Base-by-base conservation (phyloP, 2,113 vertebrate species). In the Vireo altiloquus region DNA sequence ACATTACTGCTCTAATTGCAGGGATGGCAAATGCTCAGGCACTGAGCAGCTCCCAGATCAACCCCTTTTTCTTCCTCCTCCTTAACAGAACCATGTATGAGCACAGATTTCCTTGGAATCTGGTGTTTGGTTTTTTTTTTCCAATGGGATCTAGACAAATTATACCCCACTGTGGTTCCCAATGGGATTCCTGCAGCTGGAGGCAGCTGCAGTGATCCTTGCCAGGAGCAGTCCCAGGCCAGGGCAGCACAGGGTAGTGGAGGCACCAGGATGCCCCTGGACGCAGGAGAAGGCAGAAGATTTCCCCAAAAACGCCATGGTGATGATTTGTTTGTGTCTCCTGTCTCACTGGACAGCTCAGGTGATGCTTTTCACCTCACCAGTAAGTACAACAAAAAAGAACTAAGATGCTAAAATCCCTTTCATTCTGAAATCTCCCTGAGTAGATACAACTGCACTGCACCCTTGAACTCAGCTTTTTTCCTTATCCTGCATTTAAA, bases 1-100 rank as follows among this genome's bases (percentile, higher is more conserved):
- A 30, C 60, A 3, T 66, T 57, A 35, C 87, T 54, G 71, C 71
- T 84, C 84, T 77, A 40, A 92, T 74, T 59, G 94, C 90, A 49
- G 6, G 22, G 42, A 44, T 56, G 75, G 94, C 63, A 70, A 80
- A 83, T 39, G 85, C 87, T 92, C 75, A 33, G 19, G 40, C 50
- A 11, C 57, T 1, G 3, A 22, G 40, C 78, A 44, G 84, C 81
- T 80, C 85, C 75, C 65, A 30, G 11, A 84, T 11, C 33, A 70
- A 17, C 46, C 64, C 33, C 4, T 0, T 18, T 47, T 28, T 2
- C 82, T 24, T 77, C 63, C 79, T 76, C 44, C 64, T 63, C 75
- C 78, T 47, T 33, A 10, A 9, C 0, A 76, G 31, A 90, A 11
- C 20, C n/a, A 0, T 0, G 4, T 1, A 6, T 3, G 27, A 70